Percentiles rank a stretch among this genome's conserved stretches.
Conservation (phyloP, 2,113 vertebrate genomes). For the Aplodontia rufa region DNA sequence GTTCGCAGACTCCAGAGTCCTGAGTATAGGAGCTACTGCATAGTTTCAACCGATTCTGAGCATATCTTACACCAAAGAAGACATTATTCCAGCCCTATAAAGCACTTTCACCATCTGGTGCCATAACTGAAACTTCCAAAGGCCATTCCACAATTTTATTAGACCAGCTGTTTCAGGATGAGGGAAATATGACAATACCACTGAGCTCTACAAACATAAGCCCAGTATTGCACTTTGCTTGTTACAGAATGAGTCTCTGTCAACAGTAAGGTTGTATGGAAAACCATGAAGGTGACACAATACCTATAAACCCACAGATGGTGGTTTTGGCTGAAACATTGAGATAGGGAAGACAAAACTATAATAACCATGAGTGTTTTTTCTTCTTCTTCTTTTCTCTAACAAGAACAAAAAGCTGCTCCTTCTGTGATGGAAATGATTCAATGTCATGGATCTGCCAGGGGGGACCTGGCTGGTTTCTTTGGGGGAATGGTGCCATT, state of each 20-base stretch:
- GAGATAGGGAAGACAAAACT: conserved; percentile 16
- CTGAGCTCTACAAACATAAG: background rate
- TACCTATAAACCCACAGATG: conserved; percentile 1
- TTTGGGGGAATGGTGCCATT: background rate
- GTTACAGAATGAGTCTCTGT: background rate
- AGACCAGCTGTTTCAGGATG: conserved; percentile 70
- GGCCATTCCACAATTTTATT: conserved; percentile 67
- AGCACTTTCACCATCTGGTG: conserved; percentile 60
- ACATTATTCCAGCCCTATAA: conserved; percentile 45
- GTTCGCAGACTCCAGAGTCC: background rate
- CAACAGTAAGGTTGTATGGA: background rate
- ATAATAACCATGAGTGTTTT: background rate
- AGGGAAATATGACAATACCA: conserved; percentile 17
- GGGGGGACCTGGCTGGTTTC: conserved; percentile 36
- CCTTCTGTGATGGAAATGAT: conserved; percentile 12
- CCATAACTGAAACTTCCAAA: conserved; percentile 60
- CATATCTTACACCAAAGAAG: background rate
- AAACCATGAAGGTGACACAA: background rate
- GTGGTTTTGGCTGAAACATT: conserved; percentile 22
- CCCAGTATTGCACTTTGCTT: conserved; percentile 17
- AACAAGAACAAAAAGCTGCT: conserved; percentile 50
- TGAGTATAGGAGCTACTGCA: background rate
- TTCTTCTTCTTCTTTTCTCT: no score
- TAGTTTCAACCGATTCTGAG: conserved; percentile 14
- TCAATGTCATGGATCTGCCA: conserved; percentile 38